phyloP scores from a whole-genome alignment of 2,797 vertebrate species.

The Luscinia megarhynchos region DNA sequence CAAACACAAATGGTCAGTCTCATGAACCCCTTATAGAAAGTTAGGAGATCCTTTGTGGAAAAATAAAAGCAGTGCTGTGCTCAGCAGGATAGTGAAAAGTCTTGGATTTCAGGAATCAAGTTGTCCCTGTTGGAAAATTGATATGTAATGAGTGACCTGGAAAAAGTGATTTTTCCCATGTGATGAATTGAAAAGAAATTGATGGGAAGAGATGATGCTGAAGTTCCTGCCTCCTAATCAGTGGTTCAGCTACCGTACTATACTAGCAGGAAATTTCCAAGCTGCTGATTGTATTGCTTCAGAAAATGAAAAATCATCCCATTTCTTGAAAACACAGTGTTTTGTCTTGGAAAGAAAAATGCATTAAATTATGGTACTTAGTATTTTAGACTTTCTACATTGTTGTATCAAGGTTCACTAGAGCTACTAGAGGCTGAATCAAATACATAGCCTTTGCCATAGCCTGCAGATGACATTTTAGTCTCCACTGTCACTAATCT shows the following conservation, averaged over 20 bases:
- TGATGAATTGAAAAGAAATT: neutral
- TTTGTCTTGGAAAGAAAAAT: conserved; percentile 31
- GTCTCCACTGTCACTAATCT: neutral
- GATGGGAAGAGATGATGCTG: neutral
- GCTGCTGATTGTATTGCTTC: neutral
- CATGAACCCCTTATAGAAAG: neutral
- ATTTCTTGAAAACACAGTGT: neutral
- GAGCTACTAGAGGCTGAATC: neutral
- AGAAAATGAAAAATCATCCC: conserved; percentile 9
- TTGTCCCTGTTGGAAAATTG: neutral
- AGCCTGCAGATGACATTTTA: neutral
- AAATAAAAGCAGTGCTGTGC: neutral
- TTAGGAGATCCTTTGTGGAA: neutral
- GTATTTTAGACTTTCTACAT: conserved; percentile 11
- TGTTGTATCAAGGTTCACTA: neutral
- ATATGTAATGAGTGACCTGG: neutral
- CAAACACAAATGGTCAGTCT: neutral
- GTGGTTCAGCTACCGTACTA: fast-evolving
- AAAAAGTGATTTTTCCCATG: neutral
- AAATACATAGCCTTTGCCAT: neutral
- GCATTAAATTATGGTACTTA: neutral
- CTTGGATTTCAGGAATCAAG: neutral
- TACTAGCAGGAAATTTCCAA: neutral
- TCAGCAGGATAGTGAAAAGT: neutral
- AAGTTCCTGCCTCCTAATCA: neutral